phyloP scores from a whole-genome alignment of 2,113 vertebrate species.

The Corynorhinus townsendii region DNA sequence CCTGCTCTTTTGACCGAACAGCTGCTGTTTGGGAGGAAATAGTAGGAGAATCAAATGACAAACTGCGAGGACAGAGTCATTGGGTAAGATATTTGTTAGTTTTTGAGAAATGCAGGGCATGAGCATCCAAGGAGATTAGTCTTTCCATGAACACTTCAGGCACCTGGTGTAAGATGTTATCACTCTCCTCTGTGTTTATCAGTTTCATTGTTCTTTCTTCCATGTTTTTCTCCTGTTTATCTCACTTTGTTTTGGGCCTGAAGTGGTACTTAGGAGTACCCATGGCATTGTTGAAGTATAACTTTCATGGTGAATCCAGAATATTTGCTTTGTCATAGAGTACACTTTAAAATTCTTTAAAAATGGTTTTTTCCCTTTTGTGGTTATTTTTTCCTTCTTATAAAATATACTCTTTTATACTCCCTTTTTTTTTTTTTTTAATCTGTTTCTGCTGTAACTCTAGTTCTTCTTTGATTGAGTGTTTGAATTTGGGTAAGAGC shows the following conservation, averaged over 20 bases:
- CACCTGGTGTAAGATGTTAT: background rate
- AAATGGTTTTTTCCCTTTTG: background rate
- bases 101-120: no score
- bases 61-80: conserved; percentile 96
- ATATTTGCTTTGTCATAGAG: background rate
- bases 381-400: background rate
- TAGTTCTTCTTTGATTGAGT: background rate
- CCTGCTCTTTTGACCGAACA: conserved; percentile 96
- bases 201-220: background rate
- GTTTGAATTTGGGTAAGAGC: background rate
- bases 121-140: background rate
- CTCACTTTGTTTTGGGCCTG: background rate
- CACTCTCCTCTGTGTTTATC: background rate
- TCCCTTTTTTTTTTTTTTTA: no score
- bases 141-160: background rate
- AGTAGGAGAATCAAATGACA: conserved; percentile 98
- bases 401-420: background rate
- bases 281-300: background rate
- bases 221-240: background rate
- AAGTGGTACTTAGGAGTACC: background rate
- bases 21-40: conserved; percentile 99
- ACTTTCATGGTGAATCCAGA: background rate
- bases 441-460: background rate
- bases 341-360: background rate
- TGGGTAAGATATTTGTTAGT: conserved; percentile 85